Evolutionary conservation across 2,113 vertebrate genomes (phyloP), one percentile per base, ranked within the genome.

Genomic region (Caloenas nicobarica): DNA sequence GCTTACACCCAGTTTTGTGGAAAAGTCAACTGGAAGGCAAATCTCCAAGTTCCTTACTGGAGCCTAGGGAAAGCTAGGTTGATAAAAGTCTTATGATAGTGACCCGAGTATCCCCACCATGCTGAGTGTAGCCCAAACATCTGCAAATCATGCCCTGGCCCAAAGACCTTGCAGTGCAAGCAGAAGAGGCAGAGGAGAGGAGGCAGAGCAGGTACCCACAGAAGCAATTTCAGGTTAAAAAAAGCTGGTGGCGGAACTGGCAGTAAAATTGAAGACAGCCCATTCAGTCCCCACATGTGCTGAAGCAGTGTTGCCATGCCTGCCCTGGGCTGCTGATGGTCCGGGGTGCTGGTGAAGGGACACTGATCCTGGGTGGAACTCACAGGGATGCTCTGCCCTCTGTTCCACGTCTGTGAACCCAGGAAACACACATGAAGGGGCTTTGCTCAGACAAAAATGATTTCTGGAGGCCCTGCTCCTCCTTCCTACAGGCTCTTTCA

Each of bases 351-450:
- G 8, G 18, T 4, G 11, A 89, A 34, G 5, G 5, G 28, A 6
- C 28, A 56, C 17, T 0, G 2, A 33, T 69, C 19, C 61, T 0
- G 0, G 2, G 7, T 31, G 10, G 10, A 69, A 14, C 28, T 68
- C 0, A 1, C 0, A 2, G 64, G 26, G 46, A 19, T 38, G 8
- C 9, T 18, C 38, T 56, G 34, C 29, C 24, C 51, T 38, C 42
- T 87, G 19, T 6, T 57, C 17, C 1, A 0, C 0, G 0, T 28
- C 0, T 0, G 2, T 40, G 23, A 92, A 18, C 17, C 24, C 34
- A 51, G 34, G 14, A 86, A 48, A 56, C 15, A 13, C 21, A 21
- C 0, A 0, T 21, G n/a, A 69, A 62, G 15, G 19, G 50, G 13
- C 18, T 82, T 57, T 78, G 26, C 26, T 50, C 1, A 1, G 15